Percentiles rank a stretch among this genome's conserved stretches.
These are phyloP conservation scores for Leptatherina wallacei DNA, from an alignment of 2,797 vertebrate species.

Conservation along the genomic window DNA sequence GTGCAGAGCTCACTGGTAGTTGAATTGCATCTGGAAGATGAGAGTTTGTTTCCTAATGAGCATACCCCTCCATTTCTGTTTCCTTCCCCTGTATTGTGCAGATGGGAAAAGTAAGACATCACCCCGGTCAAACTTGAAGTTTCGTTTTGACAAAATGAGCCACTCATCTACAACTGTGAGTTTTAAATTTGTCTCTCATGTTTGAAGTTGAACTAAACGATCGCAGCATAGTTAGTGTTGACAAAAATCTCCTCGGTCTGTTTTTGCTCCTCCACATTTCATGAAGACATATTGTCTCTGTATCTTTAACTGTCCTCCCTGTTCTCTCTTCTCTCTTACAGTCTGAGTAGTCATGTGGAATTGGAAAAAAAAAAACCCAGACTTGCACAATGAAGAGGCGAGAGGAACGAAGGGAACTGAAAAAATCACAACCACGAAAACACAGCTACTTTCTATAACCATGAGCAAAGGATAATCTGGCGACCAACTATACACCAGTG, in stretches of 20 bases:
- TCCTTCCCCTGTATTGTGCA: conserved; percentile 27
- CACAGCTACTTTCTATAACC: conserved; percentile 42
- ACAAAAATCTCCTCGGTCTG: neutral
- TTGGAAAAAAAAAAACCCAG: conserved; percentile 2
- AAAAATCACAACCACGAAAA: conserved; percentile 30
- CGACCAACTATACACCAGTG: conserved; percentile 24
- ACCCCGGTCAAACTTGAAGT: conserved; percentile 95
- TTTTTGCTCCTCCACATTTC: conserved; percentile 4
- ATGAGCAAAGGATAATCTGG: conserved; percentile 55
- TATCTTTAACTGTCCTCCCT: conserved; percentile 25
- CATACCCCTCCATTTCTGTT: neutral
- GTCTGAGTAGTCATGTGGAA: conserved; percentile 69
- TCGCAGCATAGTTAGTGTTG: neutral
- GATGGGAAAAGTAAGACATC: conserved; percentile 94
- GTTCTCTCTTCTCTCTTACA: conserved; percentile 58
- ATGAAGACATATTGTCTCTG: conserved; percentile 5
- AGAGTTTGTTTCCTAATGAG: neutral
- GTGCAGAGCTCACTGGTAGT: neutral
- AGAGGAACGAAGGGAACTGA: conserved; percentile 36
- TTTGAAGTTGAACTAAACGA: conserved; percentile 2
- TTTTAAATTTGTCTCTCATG: neutral
- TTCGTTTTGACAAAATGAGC: conserved; percentile 96
- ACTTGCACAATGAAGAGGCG: conserved; percentile 49
- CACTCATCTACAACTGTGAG: conserved; percentile 87
- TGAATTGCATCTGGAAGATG: neutral